phyloP scores from a whole-genome alignment of 2,888 invertebrate genomes.

The Drosophila stalkeri region DNA sequence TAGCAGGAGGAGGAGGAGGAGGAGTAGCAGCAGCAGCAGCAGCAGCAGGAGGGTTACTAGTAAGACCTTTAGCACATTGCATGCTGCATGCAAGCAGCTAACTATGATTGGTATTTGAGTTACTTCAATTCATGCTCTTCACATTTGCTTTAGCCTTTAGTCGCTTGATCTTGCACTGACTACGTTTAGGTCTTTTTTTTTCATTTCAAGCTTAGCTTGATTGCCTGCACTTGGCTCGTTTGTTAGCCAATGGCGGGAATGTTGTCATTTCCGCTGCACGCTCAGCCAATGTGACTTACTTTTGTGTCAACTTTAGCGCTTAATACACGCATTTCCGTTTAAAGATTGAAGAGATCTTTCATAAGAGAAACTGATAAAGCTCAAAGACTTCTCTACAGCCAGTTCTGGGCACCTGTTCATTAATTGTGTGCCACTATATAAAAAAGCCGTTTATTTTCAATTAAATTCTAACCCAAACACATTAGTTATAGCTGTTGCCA shows the following conservation, averaged over 20 bases:
- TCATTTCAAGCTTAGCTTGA: constrained; percentile 10
- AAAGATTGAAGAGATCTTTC: constrained; percentile 13
- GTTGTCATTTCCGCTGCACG: constrained; percentile 45
- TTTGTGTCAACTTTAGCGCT: constrained; percentile 32
- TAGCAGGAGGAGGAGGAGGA: constrained; percentile 3
- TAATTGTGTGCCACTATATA: constrained; percentile 4
- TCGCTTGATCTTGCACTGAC: neutral
- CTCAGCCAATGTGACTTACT: constrained; percentile 30
- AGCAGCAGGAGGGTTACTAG: neutral
- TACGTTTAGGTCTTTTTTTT: neutral
- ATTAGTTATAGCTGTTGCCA: constrained; percentile 33
- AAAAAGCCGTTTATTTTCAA: neutral
- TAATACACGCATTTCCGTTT: constrained; percentile 57
- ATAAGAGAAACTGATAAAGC: neutral
- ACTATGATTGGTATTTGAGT: constrained; percentile 26
- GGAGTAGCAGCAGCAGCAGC: neutral
- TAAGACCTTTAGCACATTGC: constrained; percentile 28
- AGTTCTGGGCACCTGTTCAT: constrained; percentile 6
- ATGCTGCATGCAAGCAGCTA: constrained; percentile 48
- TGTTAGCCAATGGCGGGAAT: constrained; percentile 29
- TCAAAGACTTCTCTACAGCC: neutral
- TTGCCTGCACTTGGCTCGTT: constrained; percentile 38
- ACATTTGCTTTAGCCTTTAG: constrained; percentile 1
- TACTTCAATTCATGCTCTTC: neutral
- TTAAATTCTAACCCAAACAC: constrained; percentile 36